Conservation (phyloP, 2,888 invertebrate species). For the Cephus sareptanus region DNA sequence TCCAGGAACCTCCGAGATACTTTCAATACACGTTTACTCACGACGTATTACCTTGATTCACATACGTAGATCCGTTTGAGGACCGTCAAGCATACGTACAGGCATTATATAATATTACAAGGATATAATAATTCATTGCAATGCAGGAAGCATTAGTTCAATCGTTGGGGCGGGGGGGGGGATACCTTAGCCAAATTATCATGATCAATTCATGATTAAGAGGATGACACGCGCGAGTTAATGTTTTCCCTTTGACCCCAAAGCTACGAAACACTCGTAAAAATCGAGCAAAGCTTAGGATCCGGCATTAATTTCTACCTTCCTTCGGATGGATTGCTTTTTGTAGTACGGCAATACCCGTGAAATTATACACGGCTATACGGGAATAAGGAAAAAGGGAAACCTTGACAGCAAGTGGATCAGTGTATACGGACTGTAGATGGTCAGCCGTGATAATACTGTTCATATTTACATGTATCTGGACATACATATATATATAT, state of each 20-base stretch:
- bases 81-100: background rate
- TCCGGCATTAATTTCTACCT: background rate
- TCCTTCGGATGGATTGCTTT: background rate
- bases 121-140: background rate
- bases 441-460: conserved; percentile 24
- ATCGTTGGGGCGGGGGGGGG: no score
- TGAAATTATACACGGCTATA: no score
- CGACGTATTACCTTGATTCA: background rate
- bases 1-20: background rate
- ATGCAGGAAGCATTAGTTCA: background rate
- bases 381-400: no score
- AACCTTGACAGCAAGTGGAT: background rate
- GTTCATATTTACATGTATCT: background rate
- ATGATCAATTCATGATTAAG: no score
- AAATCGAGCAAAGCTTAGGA: background rate
- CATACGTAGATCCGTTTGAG: background rate
- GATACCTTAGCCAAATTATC: no score
- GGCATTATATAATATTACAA: no score
- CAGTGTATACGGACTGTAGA: conserved; percentile 27
- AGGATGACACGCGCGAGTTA: no score
- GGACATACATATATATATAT: no score
- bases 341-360: background rate
- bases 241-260: background rate
- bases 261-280: background rate
- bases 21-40: background rate